These are phyloP conservation scores for Epinephelus moara DNA, from an alignment of 2,113 vertebrate species.

Conservation along the genomic window DNA sequence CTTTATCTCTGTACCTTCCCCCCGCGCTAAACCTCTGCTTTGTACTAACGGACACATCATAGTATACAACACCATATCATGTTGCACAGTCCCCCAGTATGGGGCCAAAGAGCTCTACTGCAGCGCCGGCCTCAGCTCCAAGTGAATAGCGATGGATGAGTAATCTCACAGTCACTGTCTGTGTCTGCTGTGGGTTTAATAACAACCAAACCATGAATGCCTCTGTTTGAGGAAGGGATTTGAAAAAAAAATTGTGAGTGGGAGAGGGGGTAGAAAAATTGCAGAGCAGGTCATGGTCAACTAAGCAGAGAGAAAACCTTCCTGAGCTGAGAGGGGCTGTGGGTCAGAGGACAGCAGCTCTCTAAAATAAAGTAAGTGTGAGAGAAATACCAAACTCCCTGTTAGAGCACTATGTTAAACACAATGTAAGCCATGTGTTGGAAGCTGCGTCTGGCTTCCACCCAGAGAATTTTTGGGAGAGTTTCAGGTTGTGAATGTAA, in stretches of 20 bases:
- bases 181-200: conserved; percentile 15
- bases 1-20: not conserved
- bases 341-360: conserved; percentile 13
- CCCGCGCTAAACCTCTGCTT: not conserved
- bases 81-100: not conserved
- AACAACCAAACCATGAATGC: conserved; percentile 16
- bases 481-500: not conserved
- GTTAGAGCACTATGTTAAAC: not conserved
- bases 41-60: not conserved
- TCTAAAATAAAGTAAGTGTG: conserved; percentile 20
- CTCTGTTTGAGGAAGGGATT: conserved; percentile 6
- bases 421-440: not conserved
- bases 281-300: conserved; percentile 13
- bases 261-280: conserved; percentile 7
- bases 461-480: not conserved
- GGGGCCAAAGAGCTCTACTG: not conserved
- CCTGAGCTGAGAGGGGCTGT: conserved; percentile 2
- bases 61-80: not conserved
- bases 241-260: not conserved
- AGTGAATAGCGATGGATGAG: not conserved
- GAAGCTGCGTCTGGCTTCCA: not conserved
- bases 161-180: conserved; percentile 3
- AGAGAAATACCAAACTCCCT: conserved; percentile 12
- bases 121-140: not conserved
- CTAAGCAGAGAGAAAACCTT: conserved; percentile 14